phyloP scores from a whole-genome alignment of 2,888 invertebrate genomes.

The Stenurella melanura region DNA sequence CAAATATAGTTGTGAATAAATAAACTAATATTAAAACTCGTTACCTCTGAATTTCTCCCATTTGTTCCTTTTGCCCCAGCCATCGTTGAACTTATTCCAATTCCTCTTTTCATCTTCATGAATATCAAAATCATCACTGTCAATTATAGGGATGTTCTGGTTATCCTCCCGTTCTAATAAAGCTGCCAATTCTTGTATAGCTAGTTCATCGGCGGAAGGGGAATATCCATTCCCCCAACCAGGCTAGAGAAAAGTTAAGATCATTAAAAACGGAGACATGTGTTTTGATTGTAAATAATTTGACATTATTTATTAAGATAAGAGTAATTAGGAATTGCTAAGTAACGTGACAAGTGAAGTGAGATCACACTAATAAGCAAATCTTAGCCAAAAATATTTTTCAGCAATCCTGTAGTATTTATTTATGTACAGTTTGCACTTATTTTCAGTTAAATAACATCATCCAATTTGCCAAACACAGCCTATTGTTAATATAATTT shows the following conservation, averaged over 20 bases:
- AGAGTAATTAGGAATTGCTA: too few relatives aligned
- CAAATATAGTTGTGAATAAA: background rate
- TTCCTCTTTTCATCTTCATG: slow-evolving; percentile 77
- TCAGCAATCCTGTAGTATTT: too few relatives aligned
- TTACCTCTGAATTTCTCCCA: slow-evolving; percentile 78
- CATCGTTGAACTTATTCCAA: slow-evolving; percentile 82
- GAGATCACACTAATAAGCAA: too few relatives aligned
- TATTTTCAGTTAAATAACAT: too few relatives aligned
- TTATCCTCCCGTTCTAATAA: slow-evolving; percentile 48
- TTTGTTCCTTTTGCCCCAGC: slow-evolving; percentile 83
- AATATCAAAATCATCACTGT: slow-evolving; percentile 60
- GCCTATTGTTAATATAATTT: too few relatives aligned
- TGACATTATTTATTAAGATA: too few relatives aligned
- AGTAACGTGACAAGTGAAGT: too few relatives aligned
- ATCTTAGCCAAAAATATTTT: too few relatives aligned
- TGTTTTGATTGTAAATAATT: slow-evolving; percentile 9
- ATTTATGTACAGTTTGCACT: too few relatives aligned
- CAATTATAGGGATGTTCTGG: slow-evolving; percentile 54
- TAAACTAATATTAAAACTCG: background rate
- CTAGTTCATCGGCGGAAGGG: slow-evolving; percentile 65
- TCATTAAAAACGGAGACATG: background rate
- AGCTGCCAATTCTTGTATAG: slow-evolving; percentile 64
- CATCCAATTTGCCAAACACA: too few relatives aligned
- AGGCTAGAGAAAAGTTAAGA: slow-evolving; percentile 59
- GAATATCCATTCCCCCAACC: slow-evolving; percentile 73